Base-by-base conservation (phyloP, 2,113 vertebrate species). In the Leptobrachium leishanense region DNA sequence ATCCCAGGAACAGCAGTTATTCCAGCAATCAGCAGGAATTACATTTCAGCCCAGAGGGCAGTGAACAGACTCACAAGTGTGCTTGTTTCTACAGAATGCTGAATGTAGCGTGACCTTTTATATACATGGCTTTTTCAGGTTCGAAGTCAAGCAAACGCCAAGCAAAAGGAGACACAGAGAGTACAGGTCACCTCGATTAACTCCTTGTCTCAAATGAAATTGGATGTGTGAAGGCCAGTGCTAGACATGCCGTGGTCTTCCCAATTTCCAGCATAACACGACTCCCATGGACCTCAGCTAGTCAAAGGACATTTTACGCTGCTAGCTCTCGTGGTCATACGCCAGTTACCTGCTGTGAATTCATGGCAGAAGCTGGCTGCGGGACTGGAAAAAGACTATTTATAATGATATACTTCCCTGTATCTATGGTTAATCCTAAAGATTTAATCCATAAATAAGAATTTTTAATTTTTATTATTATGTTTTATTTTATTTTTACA, bases 41-140 rank as follows among this genome's bases (percentile, higher is more conserved):
- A 69, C 53, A 77, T 77, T 69, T 68, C 75, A 77, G 75, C 66
- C 75, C 75, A 69, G 75, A 77, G 75, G 75, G 75, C 75, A 77
- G 65, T 43, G 67, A 77, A 68, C n/a, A 57, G 66, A 20, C 66
- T 69, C 75, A 64, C 62, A 62, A 55, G 53, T 77, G 20, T 31
- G 53, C 75, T 77, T 77, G 75, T 69, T 77, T 77, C 55, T 77
- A 77, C 66, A 59, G 53, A 68, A 68, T 69, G n/a, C 75, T 59
- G 66, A 77, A 77, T 44, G 66, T 59, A 69, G 53, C 65, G 43
- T 76, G 75, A 76, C 65, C 75, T 76, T 75, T 76, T 59, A 68
- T 76, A 65, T 76, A 68, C 65, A 76, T 46, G 62, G n/a, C 15
- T 68, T 68, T 76, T 76, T 76, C 57, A 57, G 53, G 75, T 57